Base-by-base conservation (phyloP, 2,888 invertebrate genomes). In the Apamea epomidion region DNA sequence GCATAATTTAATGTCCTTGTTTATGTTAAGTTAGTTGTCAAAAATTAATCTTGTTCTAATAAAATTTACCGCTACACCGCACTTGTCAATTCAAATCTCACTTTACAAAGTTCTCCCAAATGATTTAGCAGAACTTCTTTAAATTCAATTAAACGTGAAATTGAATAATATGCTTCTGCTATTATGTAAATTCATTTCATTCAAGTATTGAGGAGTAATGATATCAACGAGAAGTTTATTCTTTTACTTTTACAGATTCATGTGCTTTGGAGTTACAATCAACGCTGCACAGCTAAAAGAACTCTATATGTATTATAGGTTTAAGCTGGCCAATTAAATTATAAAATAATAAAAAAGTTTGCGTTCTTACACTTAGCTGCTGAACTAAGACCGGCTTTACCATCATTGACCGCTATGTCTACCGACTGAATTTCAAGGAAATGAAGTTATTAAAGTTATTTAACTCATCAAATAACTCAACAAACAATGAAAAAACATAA, bases 71-170 rank as follows among this genome's bases (percentile, higher is more conserved):
- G 8, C 10, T 16, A 42, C 42, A 37, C 8, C 37, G 32, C 60
- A 74, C 64, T 32, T n/a, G 21, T 29, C 72, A 60, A 48, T 68
- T 48, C 67, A 68, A 62, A 76, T 76, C 45, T 67, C 25, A 42
- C 67, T 71, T 70, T 32, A 32, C 25, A 62, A 14, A 60, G 75
- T 68, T 75, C n/a, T 84, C 67, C 25, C 69, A 75, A 58, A 72
- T 64, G 72, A 74, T 67, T 77, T 48, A 51, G 65, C 51, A 54
- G 48, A 73, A 73, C 25, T 78, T 77, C 62, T 73, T 48, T 54
- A 69, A 83, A 78, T 64, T 69, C 18, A 78, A 79, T 86, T 76
- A 64, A 65, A 67, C 51, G 48, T 76, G 14, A 74, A 78, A 87
- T 78, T 80, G 65, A 78, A 76, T 80, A 81, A 84, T 62, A 76